phyloP scores from a whole-genome alignment of 2,888 invertebrate species.

The Drosophila monieri region DNA sequence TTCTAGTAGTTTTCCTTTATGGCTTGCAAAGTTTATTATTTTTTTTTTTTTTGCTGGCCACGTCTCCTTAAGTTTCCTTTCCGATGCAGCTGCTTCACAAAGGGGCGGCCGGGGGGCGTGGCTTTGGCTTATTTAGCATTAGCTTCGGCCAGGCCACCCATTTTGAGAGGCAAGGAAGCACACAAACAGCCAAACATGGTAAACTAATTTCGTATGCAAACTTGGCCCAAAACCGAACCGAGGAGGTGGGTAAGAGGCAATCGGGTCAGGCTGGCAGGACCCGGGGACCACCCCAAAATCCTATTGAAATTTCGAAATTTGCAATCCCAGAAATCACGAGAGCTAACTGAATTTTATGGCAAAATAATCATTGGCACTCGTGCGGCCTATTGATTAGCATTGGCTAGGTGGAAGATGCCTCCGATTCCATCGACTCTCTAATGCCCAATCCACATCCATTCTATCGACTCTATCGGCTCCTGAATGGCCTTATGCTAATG shows the following conservation, averaged over 20 bases:
- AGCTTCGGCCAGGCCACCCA: conserved; percentile 58
- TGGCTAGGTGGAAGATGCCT: conserved; percentile 12
- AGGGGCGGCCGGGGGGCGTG: conserved; percentile 50
- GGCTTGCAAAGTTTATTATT: conserved; percentile 30
- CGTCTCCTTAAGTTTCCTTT: conserved; percentile 5
- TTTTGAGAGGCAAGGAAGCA: conserved; percentile 30
- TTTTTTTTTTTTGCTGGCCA: not conserved
- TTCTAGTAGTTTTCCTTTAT: conserved; percentile 38
- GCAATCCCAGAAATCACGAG: conserved; percentile 55
- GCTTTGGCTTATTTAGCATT: conserved; percentile 73
- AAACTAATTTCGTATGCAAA: conserved; percentile 76
- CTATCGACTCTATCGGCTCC: conserved; percentile 20
- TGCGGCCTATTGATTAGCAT: conserved; percentile 80
- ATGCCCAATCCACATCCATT: not conserved
- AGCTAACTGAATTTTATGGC: conserved; percentile 76
- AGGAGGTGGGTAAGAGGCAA: conserved; percentile 3
- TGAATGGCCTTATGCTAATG: conserved; percentile 66
- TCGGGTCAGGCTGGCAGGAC: conserved; percentile 14
- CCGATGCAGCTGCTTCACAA: conserved; percentile 36
- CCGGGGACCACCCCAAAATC: conserved; percentile 57
- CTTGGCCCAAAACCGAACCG: conserved; percentile 58
- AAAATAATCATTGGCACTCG: conserved; percentile 76
- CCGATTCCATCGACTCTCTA: conserved; percentile 13
- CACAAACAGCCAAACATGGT: conserved; percentile 65
- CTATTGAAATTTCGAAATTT: conserved; percentile 61